A percentile compares a stretch with the other conserved stretches of the same genome.
phyloP scores from a whole-genome alignment of 2,113 vertebrate species.

The Ciconia boyciana region DNA sequence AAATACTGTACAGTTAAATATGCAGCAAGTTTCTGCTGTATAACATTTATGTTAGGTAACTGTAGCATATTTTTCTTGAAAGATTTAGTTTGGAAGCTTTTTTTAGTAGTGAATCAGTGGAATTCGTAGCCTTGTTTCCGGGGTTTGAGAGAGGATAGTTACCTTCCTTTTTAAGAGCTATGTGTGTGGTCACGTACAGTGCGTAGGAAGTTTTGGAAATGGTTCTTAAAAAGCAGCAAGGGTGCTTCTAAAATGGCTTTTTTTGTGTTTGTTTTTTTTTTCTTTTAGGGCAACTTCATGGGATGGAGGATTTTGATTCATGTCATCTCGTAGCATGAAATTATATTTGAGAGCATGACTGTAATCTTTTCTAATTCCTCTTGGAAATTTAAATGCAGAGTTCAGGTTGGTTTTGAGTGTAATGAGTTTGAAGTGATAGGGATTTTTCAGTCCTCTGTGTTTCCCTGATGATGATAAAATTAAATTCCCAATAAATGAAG shows the following conservation, averaged over 20 bases:
- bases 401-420: neutral
- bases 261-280: neutral
- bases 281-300: neutral
- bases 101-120: neutral
- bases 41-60: neutral
- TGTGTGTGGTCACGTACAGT: fast-evolving
- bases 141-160: neutral
- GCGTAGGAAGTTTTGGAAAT: neutral
- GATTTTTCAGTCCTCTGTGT: neutral
- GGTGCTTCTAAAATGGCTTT: neutral
- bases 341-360: neutral
- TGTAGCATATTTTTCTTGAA: neutral
- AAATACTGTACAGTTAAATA: neutral
- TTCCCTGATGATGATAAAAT: neutral
- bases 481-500: neutral
- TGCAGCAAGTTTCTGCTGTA: neutral
- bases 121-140: neutral
- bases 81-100: neutral
- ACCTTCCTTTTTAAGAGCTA: neutral
- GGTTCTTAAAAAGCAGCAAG: neutral
- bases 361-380: neutral
- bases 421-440: neutral
- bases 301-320: neutral
- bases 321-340: neutral
- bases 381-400: neutral